Base-by-base conservation (phyloP, 2,113 vertebrate species). In the Saguinus midas region DNA sequence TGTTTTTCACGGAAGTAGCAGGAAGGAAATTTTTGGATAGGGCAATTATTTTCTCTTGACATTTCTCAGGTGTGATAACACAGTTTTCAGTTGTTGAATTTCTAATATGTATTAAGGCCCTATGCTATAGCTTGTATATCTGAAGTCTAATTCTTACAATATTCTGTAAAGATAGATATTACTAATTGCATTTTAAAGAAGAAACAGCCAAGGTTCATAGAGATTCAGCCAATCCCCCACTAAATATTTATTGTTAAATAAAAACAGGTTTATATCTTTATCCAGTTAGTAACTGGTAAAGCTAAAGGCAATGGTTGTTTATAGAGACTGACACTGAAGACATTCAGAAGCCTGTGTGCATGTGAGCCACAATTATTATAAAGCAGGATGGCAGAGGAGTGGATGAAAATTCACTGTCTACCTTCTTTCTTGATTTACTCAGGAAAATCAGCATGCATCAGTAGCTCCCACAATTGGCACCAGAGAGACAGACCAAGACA, bases 121-220 rank as follows among this genome's bases (percentile, higher is more conserved):
- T 87, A 21, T 20, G 6, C 23, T 78, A 8, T 37, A 40, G 12
- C 48, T 32, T 87, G 80, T 64, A 17, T 43, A 23, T 95, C 35
- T 84, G 40, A 76, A 90, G 57, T 61, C n/a, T 79, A 87, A n/a
- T 64, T 84, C 16, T 76, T 94, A 8, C 1, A 64, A 1, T 85
- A 52, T 3, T 96, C 55, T 45, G 13, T 20, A 37, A 92, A 70
- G 18, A 68, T 3, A 75, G 18, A 48, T 73, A 83, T 27, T 87
- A 78, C 88, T 72, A 78, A 50, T 94, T 66, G 5, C 2, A 37
- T 95, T 90, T 87, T 88, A 75, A 82, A 93, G 27, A 87, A 76
- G 45, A 68, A 58, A 48, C 48, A 57, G 32, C 66, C 58, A 27
- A 68, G 7, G 3, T 35, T 94, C 61, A 80, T 64, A 37, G 21